phyloP scores from a whole-genome alignment of 2,888 invertebrate species.

The Bellardia pandia region DNA sequence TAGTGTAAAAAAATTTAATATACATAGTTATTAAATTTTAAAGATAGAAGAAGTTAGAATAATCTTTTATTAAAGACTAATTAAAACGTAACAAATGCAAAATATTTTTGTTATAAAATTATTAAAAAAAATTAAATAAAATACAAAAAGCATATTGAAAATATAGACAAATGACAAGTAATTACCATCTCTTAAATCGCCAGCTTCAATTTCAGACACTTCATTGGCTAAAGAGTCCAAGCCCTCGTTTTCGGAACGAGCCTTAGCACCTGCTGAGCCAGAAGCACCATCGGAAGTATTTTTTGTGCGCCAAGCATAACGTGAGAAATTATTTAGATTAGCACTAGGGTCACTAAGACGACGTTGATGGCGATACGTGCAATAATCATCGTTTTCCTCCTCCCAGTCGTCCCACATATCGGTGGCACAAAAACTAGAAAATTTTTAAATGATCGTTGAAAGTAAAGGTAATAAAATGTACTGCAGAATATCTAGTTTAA shows the following conservation, averaged over 20 bases:
- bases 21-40: background rate
- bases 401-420: slow-evolving; percentile 97
- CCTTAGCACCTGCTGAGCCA: slow-evolving; percentile 89
- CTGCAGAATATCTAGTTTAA: background rate
- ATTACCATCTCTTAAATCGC: slow-evolving; percentile 95
- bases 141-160: slow-evolving; percentile 65
- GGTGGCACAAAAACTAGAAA: slow-evolving; percentile 88
- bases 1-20: slow-evolving; percentile 26
- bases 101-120: slow-evolving; percentile 26
- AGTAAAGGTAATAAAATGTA: slow-evolving; percentile 16
- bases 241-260: slow-evolving; percentile 96
- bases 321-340: slow-evolving; percentile 92
- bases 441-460: slow-evolving; percentile 11
- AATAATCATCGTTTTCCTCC: slow-evolving; percentile 93
- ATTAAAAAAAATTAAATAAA: slow-evolving; percentile 9
- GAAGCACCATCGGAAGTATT: slow-evolving; percentile 85
- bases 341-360: slow-evolving; percentile 96
- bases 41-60: background rate
- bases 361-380: slow-evolving; percentile 91
- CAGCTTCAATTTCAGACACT: slow-evolving; percentile 96
- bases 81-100: slow-evolving; percentile 23
- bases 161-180: slow-evolving; percentile 22
- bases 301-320: slow-evolving; percentile 91
- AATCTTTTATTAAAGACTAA: slow-evolving; percentile 1
- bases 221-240: slow-evolving; percentile 93